Percentiles rank a stretch among this genome's conserved stretches.
These are phyloP conservation scores for Anas platyrhynchos DNA, from an alignment of 2,113 vertebrate species.

Conservation along the genomic window DNA sequence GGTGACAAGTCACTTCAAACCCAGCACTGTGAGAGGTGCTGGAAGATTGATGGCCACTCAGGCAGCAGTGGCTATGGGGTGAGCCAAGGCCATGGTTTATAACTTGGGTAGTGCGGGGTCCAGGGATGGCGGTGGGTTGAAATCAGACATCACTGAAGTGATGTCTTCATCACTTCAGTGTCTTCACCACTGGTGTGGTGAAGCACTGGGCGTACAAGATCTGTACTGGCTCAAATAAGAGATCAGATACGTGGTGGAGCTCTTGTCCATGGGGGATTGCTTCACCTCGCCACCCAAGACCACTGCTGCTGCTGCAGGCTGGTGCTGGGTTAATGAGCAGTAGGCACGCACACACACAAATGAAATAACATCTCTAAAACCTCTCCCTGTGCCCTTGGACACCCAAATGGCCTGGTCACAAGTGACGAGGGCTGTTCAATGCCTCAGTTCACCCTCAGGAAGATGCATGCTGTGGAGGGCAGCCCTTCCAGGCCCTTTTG, in stretches of 20 bases:
- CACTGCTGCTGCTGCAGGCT: background rate
- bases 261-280: background rate
- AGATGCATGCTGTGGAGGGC: background rate
- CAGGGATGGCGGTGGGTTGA: too few species aligned
- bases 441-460: background rate
- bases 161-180: too few species aligned
- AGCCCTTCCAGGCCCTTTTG: background rate
- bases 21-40: fast-evolving
- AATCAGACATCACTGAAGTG: too few species aligned
- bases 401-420: background rate
- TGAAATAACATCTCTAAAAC: background rate
- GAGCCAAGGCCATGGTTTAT: background rate
- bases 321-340: background rate
- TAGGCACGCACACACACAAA: background rate
- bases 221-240: too few species aligned
- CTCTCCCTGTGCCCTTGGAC: background rate
- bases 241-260: too few species aligned
- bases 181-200: too few species aligned
- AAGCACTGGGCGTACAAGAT: too few species aligned
- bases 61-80: background rate
- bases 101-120: too few species aligned
- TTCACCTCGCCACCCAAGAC: background rate
- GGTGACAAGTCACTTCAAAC: background rate
- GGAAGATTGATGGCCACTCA: background rate
- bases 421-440: background rate